Evolutionary conservation across 2,113 vertebrate genomes (phyloP).

Genomic region (Anolis sagrei): DNA sequence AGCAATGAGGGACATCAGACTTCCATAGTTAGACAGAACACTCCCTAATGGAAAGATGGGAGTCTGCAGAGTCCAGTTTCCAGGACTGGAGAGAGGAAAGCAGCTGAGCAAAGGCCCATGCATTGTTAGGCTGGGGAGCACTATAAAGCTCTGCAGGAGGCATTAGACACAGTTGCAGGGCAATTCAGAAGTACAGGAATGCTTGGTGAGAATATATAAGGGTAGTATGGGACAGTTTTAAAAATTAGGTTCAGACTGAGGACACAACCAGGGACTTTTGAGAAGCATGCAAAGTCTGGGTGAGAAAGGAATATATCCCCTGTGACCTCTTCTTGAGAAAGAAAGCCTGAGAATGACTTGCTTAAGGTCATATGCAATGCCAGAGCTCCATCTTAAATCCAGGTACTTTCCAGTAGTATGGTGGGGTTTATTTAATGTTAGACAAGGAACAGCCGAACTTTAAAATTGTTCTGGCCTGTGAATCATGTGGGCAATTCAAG

Average conservation of each 20-base stretch:
- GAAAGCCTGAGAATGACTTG: background rate
- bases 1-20: background rate
- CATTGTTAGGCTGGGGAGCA: constrained; percentile 16
- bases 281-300: background rate
- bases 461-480: background rate
- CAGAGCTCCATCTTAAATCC: background rate
- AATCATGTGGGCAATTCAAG: background rate
- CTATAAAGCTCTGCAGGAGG: constrained; percentile 37
- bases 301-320: background rate
- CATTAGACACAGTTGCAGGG: constrained; percentile 37
- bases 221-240: constrained; percentile 28
- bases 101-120: constrained; percentile 15
- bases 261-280: constrained; percentile 23
- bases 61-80: constrained; percentile 6
- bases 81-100: constrained; percentile 5
- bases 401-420: background rate
- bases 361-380: background rate
- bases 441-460: background rate
- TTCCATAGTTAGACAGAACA: constrained; percentile 3
- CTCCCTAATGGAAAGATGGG: background rate
- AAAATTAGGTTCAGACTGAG: constrained; percentile 39
- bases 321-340: background rate
- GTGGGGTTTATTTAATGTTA: background rate
- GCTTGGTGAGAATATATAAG: constrained; percentile 16
- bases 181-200: constrained; percentile 33